Percentiles rank a stretch among this genome's conserved stretches.
phyloP scores from a whole-genome alignment of 92 coral and sea anemone species.

The Epizoanthus rinbou region DNA sequence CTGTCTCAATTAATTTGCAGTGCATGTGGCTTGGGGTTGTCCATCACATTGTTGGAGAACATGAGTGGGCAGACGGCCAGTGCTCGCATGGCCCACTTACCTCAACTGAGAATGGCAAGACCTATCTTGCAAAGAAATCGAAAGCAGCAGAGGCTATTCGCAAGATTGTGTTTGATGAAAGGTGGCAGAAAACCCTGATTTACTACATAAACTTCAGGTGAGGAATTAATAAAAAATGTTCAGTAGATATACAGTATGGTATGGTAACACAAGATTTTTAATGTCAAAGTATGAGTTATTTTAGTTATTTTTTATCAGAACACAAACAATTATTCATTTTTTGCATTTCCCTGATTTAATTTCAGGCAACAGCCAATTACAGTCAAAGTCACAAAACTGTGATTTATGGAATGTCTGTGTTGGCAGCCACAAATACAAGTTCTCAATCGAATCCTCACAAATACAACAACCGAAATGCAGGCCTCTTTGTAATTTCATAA shows the following conservation, averaged over 20 bases:
- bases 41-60: slow-evolving; percentile 68
- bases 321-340: too few relatives aligned
- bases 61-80: slow-evolving; percentile 69
- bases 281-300: too few relatives aligned
- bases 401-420: too few relatives aligned
- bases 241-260: too few relatives aligned
- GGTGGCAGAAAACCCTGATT: slow-evolving; percentile 50
- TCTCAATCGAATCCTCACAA: not conserved
- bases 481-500: not conserved
- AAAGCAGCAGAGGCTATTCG: slow-evolving; percentile 60
- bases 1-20: slow-evolving; percentile 31
- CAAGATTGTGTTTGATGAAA: slow-evolving; percentile 57
- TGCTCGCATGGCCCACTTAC: slow-evolving; percentile 74
- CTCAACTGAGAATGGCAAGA: slow-evolving; percentile 50
- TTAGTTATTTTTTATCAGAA: too few relatives aligned
- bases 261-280: too few relatives aligned
- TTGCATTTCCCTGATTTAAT: too few relatives aligned
- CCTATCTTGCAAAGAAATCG: slow-evolving; percentile 42
- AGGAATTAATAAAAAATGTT: not conserved
- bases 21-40: slow-evolving; percentile 57
- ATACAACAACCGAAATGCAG: not conserved
- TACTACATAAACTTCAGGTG: slow-evolving; percentile 66
- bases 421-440: too few relatives aligned
- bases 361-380: too few relatives aligned
- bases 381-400: too few relatives aligned